Evolutionary conservation across 92 coral and sea anemone species (phyloP).

Genomic region (Actinernus sp.): DNA sequence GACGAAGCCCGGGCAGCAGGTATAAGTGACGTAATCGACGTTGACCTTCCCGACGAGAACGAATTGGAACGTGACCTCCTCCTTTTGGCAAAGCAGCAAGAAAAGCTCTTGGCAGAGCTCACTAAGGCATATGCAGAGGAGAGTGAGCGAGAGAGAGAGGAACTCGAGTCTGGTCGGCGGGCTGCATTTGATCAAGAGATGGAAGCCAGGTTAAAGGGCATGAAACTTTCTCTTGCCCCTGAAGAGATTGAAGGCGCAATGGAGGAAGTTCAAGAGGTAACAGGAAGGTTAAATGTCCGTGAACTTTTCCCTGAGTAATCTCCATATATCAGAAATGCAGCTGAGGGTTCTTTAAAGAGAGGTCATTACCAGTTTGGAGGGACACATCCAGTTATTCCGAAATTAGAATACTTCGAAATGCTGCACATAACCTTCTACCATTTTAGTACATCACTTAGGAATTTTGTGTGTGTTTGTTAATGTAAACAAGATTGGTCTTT

Average conservation of each 20-base stretch:
- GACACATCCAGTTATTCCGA: too few species aligned
- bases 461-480: neutral
- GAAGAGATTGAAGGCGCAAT: slow-evolving; percentile 90
- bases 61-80: slow-evolving; percentile 87
- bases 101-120: slow-evolving; percentile 89
- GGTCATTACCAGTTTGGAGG: too few species aligned
- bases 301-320: too few species aligned
- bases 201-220: slow-evolving; percentile 91
- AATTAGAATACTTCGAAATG: too few species aligned
- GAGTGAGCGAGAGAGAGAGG: slow-evolving; percentile 81
- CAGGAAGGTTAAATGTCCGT: too few species aligned
- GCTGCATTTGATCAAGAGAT: slow-evolving; percentile 90
- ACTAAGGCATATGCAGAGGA: slow-evolving; percentile 94
- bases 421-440: neutral
- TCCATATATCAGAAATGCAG: too few species aligned
- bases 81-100: slow-evolving; percentile 90
- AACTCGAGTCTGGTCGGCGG: slow-evolving; percentile 85
- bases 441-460: neutral
- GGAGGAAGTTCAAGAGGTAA: slow-evolving; percentile 90
- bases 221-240: slow-evolving; percentile 81
- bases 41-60: slow-evolving; percentile 94
- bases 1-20: slow-evolving; percentile 97
- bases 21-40: slow-evolving; percentile 92
- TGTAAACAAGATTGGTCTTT: too few species aligned
- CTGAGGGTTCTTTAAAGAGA: too few species aligned